Evolutionary conservation across 2,888 invertebrate species (phyloP), one percentile per base, ranked within the genome.

Genomic region (Melanostoma scalare): DNA sequence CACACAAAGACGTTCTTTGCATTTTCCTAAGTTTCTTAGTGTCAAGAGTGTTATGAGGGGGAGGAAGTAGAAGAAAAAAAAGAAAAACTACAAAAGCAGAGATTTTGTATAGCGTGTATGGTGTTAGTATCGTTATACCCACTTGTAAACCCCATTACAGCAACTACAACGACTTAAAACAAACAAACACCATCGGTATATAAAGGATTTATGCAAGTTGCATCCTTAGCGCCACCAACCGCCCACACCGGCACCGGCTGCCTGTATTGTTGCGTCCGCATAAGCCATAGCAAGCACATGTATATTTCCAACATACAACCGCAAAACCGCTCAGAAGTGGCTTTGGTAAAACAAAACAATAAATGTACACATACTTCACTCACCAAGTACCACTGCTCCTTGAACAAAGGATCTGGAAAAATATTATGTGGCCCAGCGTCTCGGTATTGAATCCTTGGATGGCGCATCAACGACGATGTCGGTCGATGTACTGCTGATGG

Each of bases 331-430:
- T 33, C 35, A 77, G 10, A 44, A 74, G 61, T 69, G 55, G 53
- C 56, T 63, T 74, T 44, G 46, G 67, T 60, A 68, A 63, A 69
- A 79, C 76, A 71, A 65, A 65, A 73, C 68, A 84, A 85, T 67
- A 76, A 85, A 85, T 86, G 85, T 86, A 87, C 87, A 90, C 91
- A 90, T 89, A 89, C 89, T 89, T 89, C 89, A 95, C 98, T 95
- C 92, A 98, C 98, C 96, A 99, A 92, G 90, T 99, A 99, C 99
- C 98, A 99, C 93, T 98, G 97, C 91, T 98, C 97, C 89, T 96
- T 95, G 93, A 96, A 99, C 87, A 98, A 93, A 9, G 98, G 98
- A 92, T 98, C 98, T 9, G 96, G 95, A 91, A 98, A 98, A 87
- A 94, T 93, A 56, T 93, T 93, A 78, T 93, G 92, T 0, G 93